Evolutionary conservation across 2,797 vertebrate genomes (phyloP).

Genomic region (Pangasius macronema): DNA sequence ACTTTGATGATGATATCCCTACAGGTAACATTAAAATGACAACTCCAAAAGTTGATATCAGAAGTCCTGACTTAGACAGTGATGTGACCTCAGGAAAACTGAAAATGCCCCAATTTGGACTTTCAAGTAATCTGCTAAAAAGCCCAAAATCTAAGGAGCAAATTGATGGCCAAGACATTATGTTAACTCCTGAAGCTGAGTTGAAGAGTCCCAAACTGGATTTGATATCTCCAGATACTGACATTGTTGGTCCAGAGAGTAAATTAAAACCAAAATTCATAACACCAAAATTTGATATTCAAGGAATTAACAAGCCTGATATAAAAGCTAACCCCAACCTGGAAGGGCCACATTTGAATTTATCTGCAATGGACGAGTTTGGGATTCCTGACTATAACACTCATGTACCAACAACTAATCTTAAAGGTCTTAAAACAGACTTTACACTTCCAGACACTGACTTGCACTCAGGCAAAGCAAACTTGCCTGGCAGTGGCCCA

Average conservation of each 20-base stretch:
- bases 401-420: too few species aligned
- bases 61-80: conserved; percentile 25
- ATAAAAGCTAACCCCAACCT: not conserved
- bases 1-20: not conserved
- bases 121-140: conserved; percentile 44
- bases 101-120: conserved; percentile 44
- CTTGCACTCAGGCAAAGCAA: not conserved
- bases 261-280: not conserved
- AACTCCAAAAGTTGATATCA: conserved; percentile 22
- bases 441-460: not conserved
- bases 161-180: conserved; percentile 22
- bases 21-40: conserved; percentile 29
- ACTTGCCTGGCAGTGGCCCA: not conserved
- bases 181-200: not conserved
- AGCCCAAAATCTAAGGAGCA: conserved; percentile 50
- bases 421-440: not conserved
- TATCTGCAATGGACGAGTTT: not conserved
- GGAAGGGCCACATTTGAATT: not conserved
- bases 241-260: not conserved
- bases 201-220: not conserved
- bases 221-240: not conserved
- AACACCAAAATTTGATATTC: not conserved
- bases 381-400: not conserved
- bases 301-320: not conserved
- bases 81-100: conserved; percentile 29